Conservation (phyloP, 2,113 vertebrate genomes). For the Pardalotus punctatus region DNA sequence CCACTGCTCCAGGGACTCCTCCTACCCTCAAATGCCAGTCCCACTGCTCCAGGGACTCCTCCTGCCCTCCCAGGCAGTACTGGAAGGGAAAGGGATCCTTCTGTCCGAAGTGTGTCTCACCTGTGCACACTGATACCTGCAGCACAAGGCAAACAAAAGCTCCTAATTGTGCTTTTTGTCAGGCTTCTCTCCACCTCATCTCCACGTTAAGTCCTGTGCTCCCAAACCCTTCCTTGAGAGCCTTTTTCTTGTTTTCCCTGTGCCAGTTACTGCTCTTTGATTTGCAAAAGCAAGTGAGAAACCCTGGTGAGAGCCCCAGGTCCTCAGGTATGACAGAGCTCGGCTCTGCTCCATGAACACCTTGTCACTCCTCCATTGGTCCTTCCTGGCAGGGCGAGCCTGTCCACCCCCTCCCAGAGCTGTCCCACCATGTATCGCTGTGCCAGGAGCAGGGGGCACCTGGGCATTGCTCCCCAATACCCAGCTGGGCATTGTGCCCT, state of each 20-base stretch:
- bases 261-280: background rate
- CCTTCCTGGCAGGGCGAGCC: rapidly evolving
- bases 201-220: background rate
- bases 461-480: background rate
- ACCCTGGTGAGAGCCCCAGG: background rate
- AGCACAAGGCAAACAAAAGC: background rate
- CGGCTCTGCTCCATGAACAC: background rate
- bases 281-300: background rate
- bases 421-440: rapidly evolving
- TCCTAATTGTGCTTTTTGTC: background rate
- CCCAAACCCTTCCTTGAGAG: background rate
- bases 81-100: background rate
- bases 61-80: background rate
- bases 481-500: background rate
- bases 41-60: background rate
- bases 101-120: background rate
- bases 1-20: too few species aligned
- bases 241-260: background rate
- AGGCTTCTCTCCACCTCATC: background rate
- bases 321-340: background rate
- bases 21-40: too few species aligned
- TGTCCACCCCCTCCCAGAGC: background rate
- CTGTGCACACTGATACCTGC: background rate
- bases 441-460: background rate
- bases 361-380: rapidly evolving